Base-by-base conservation (phyloP, 2,113 vertebrate genomes). In the Phoenicopterus ruber region DNA sequence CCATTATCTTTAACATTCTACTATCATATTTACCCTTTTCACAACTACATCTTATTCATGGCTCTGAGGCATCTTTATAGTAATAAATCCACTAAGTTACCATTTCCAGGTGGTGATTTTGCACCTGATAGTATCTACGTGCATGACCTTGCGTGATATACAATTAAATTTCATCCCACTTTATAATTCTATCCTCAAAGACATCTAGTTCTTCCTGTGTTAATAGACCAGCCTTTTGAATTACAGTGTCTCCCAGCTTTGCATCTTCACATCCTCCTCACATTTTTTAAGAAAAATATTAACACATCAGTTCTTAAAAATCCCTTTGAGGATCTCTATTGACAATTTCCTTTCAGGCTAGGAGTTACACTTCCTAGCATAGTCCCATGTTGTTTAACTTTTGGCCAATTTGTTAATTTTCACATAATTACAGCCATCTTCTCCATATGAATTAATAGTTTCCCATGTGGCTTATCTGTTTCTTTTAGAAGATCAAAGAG, bases 341-440 rank as follows among this genome's bases (percentile, higher is more conserved):
- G 88, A 90, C 44, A 92, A 49, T 61, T 90, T 86, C 62, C 17
- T 88, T 92, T 84, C 55, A 67, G 63, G 61, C 3, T 50, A 90
- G 36, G 34, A 72, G 7, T 49, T 78, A 72, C 24, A 49, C 29
- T 94, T 95, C 26, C 69, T 74, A 84, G 44, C 9, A 71, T 58
- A 95, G 88, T 74, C 42, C 25, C 38, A 50, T 57, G 59, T 73
- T 88, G 28, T 67, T 86, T 71, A 88, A 91, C 55, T 88, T 94
- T 38, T 42, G n/a, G 42, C 9, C 55, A 91, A 44, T 89, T 94
- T 94, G 34, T 94, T 94, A 95, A 78, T 92, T 96, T 91, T 91
- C 38, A 74, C 57, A 71, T 94, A 94, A 91, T 93, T 86, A 89
- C 59, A 95, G 25, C 19, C 38, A 55, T 67, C 70, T 91, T 95